Evolutionary conservation across 2,113 vertebrate genomes (phyloP).

Genomic region (Plestiodon gilberti): DNA sequence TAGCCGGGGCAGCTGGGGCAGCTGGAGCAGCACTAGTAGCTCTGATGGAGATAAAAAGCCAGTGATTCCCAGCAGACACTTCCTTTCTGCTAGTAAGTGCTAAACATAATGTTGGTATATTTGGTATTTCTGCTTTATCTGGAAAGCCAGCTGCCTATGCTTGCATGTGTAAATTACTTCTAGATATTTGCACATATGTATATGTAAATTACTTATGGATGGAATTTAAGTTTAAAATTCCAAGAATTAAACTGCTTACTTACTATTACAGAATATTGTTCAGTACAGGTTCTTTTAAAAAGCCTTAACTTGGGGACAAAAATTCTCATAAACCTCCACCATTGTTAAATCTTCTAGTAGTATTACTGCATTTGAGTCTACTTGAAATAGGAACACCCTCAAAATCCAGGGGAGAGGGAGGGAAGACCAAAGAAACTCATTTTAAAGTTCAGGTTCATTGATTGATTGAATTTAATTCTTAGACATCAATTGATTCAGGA

Average conservation of each 20-base stretch:
- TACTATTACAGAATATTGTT: neutral
- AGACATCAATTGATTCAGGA: neutral
- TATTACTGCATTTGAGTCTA: neutral
- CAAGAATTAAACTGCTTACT: neutral
- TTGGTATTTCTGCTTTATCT: conserved; percentile 3
- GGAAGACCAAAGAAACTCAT: neutral
- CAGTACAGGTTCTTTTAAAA: neutral
- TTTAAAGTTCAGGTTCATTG: neutral
- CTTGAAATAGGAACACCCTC: neutral
- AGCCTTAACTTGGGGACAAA: neutral
- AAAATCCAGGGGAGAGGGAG: too few relatives aligned
- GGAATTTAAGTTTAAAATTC: neutral
- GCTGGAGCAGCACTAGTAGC: conserved; percentile 97
- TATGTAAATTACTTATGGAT: neutral
- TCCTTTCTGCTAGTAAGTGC: conserved; percentile 83
- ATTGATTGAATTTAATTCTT: neutral
- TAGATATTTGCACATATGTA: too few relatives aligned
- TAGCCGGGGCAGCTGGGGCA: conserved; percentile 96
- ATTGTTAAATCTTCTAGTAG: neutral
- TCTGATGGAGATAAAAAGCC: conserved; percentile 91
- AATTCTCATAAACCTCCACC: neutral
- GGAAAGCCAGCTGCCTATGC: neutral
- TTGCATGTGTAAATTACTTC: neutral
- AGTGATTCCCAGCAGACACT: conserved; percentile 69
- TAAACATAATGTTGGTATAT: neutral